A percentile compares a stretch with the other conserved stretches of the same genome.
phyloP scores from a whole-genome alignment of 2,113 vertebrate species.

The Seriola aureovittata region DNA sequence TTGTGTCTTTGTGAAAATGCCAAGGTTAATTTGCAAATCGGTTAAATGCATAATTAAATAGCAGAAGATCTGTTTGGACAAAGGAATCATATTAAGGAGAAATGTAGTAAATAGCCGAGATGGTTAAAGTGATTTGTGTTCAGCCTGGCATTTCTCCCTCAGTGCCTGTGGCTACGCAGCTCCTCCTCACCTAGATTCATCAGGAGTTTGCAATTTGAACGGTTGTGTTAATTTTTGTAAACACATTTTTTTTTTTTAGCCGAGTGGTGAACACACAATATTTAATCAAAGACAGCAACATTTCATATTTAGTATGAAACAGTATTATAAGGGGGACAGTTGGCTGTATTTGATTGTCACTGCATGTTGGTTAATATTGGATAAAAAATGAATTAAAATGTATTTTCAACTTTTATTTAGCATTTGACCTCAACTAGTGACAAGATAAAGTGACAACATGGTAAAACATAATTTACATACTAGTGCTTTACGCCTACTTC shows the following conservation, averaged over 20 bases:
- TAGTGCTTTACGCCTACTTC: no score
- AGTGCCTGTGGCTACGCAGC: neutral
- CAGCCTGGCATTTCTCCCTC: conserved; percentile 20
- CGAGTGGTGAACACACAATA: neutral
- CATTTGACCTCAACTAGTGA: neutral
- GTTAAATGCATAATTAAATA: conserved; percentile 82
- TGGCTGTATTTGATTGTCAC: neutral
- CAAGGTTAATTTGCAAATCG: conserved; percentile 84
- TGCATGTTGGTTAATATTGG: no score
- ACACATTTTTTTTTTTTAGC: neutral
- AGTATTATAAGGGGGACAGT: neutral
- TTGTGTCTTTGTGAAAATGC: conserved; percentile 80
- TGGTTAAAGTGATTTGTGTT: conserved; percentile 55
- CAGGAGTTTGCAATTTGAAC: neutral
- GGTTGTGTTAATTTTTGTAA: neutral
- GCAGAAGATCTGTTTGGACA: conserved; percentile 69
- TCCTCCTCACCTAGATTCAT: neutral
- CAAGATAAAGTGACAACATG: neutral
- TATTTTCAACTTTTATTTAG: no score
- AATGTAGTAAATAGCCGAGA: conserved; percentile 54
- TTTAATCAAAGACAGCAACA: neutral
- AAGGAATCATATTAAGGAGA: conserved; percentile 63
- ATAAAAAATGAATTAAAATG: no score
- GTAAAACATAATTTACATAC: no score
- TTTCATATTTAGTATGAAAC: neutral